Conservation (phyloP, 2,113 vertebrate species). For the Oceanodroma tethys region DNA sequence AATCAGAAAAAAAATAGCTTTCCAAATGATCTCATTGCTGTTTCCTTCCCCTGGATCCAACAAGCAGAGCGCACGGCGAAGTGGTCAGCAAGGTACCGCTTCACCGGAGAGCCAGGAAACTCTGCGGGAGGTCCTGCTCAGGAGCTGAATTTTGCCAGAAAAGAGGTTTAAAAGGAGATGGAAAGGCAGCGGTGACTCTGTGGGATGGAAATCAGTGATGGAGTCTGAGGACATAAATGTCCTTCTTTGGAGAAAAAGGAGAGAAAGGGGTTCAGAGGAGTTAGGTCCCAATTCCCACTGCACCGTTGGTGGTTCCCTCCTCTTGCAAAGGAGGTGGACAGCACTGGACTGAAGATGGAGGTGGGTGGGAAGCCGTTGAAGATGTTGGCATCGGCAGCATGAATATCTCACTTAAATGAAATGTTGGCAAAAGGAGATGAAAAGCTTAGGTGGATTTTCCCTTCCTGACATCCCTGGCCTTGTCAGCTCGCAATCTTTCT, state of each 20-base stretch:
- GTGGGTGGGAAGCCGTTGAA: background rate
- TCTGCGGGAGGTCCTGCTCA: background rate
- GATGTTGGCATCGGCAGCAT: background rate
- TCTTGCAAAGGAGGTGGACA: background rate
- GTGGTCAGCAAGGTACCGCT: background rate
- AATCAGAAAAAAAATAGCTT: background rate
- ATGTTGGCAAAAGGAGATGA: background rate
- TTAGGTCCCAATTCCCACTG: background rate
- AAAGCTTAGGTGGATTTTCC: background rate
- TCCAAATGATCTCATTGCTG: conserved; percentile 3
- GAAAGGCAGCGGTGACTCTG: background rate
- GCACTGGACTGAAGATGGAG: background rate
- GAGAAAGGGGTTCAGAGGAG: background rate
- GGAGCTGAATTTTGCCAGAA: background rate
- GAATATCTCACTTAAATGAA: background rate
- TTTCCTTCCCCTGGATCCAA: conserved; percentile 16
- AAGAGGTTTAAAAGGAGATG: background rate
- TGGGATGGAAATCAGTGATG: background rate
- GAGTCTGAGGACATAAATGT: background rate
- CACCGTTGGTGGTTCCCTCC: rapidly evolving
- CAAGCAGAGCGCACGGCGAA: background rate
- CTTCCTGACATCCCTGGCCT: background rate
- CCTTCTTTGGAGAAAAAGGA: background rate
- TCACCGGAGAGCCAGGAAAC: background rate
- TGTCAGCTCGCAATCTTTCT: background rate